Percentiles rank a stretch among this genome's conserved stretches.
Evolutionary conservation across 2,113 vertebrate species (phyloP).

Genomic region (Genyomyrus donnyi): DNA sequence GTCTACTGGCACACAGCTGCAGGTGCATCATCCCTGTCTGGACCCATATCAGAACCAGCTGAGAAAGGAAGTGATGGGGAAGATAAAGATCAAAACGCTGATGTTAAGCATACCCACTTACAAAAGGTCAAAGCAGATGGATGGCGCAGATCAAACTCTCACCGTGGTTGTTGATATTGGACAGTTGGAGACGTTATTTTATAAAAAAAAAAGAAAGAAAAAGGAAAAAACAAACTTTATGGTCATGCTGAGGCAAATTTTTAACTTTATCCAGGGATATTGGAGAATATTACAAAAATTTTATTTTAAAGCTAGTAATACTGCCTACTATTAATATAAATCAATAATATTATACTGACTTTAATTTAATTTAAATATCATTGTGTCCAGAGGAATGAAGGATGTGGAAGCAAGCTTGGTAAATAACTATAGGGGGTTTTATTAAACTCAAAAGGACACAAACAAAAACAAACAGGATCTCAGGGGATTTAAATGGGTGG

Average conservation of each 20-base stretch:
- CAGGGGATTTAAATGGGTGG: too few relatives aligned
- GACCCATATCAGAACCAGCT: not conserved
- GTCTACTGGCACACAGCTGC: not conserved
- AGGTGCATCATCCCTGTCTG: not conserved
- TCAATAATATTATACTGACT: not conserved
- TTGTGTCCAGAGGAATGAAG: not conserved
- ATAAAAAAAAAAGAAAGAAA: too few relatives aligned
- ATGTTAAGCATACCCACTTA: not conserved
- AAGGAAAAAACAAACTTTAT: not conserved
- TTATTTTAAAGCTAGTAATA: not conserved
- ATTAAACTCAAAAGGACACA: too few relatives aligned
- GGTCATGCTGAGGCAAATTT: not conserved
- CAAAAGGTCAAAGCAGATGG: not conserved
- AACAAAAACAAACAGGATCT: too few relatives aligned
- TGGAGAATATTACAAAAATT: not conserved
- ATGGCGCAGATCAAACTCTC: not conserved
- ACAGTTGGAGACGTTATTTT: not conserved
- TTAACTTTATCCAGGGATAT: not conserved
- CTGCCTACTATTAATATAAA: not conserved
- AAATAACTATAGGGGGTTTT: too few relatives aligned
- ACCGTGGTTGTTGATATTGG: not conserved
- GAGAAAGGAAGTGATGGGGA: not conserved
- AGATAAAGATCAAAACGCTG: not conserved
- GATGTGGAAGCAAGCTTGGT: not conserved
- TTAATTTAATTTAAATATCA: not conserved